These are phyloP conservation scores for Trachelus iudaicus DNA, from an alignment of 2,888 invertebrate genomes.

Conservation along the genomic window DNA sequence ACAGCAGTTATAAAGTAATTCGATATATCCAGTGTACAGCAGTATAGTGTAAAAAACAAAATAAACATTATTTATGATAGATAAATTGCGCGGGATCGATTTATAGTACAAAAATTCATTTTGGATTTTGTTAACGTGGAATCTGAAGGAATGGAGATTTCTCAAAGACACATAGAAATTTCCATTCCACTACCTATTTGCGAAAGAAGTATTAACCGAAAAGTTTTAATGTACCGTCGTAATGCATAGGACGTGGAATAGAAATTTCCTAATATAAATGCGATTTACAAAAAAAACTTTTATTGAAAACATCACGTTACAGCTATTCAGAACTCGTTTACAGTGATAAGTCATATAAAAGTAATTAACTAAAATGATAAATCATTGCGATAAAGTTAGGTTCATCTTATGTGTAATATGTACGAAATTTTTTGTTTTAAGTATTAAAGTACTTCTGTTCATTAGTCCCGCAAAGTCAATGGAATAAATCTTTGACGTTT, in stretches of 20 bases:
- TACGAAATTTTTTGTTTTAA: not conserved
- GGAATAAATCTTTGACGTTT: too few species aligned
- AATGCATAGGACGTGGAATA: constrained; percentile 58
- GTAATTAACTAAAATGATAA: not conserved
- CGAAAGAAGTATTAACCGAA: constrained; percentile 9
- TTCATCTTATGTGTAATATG: not conserved
- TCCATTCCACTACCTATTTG: constrained; percentile 63
- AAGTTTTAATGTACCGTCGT: not conserved
- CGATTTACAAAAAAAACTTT: constrained; percentile 33
- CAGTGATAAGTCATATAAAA: constrained; percentile 12
- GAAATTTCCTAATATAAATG: constrained; percentile 57
- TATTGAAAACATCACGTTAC: constrained; percentile 18
- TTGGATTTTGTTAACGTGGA: not conserved
- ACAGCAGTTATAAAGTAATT: constrained; percentile 12
- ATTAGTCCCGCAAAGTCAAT: too few species aligned
- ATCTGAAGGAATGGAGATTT: constrained; percentile 47
- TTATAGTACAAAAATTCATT: not conserved
- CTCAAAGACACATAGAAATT: constrained; percentile 58
- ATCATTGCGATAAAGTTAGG: not conserved
- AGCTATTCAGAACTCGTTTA: constrained; percentile 5
- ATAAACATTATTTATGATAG: constrained; percentile 13
- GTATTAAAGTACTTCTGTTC: not conserved
- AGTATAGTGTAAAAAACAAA: not conserved
- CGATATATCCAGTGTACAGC: constrained; percentile 4
- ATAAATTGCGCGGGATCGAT: not conserved